Percentiles rank a stretch among this genome's conserved stretches.
Evolutionary conservation across 23 tunicate genomes (phyloP).

Genomic region (Ascidia mentula): DNA sequence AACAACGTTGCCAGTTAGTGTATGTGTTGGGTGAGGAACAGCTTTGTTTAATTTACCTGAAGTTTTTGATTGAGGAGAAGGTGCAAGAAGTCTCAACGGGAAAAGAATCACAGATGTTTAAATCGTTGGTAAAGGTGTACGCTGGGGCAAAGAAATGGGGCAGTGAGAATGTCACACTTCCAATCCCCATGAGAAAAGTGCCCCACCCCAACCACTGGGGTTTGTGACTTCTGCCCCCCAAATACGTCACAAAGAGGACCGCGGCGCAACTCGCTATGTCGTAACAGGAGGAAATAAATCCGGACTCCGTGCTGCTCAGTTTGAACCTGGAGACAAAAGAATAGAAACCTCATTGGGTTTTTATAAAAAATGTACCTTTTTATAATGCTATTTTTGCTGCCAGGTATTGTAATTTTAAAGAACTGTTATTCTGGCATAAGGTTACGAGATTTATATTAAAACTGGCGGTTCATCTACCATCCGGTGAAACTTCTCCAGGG

Average conservation of each 20-base stretch:
- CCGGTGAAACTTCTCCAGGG: too few species aligned
- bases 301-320: slow-evolving; percentile 77
- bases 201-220: slow-evolving; percentile 94
- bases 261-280: slow-evolving; percentile 61
- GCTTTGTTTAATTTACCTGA: too few species aligned
- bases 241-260: slow-evolving; percentile 63
- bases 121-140: slow-evolving; percentile 22
- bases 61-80: slow-evolving; percentile 27
- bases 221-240: slow-evolving; percentile 75
- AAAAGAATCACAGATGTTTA: slow-evolving; percentile 30
- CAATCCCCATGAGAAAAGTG: slow-evolving; percentile 60
- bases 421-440: too few species aligned
- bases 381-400: too few species aligned
- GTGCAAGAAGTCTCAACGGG: slow-evolving; percentile 15
- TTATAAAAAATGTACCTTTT: too few species aligned
- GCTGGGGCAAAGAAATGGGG: slow-evolving; percentile 80
- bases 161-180: slow-evolving; percentile 57
- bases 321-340: slow-evolving; percentile 81
- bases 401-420: too few species aligned
- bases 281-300: slow-evolving; percentile 64
- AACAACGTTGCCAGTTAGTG: too few species aligned
- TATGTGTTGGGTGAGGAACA: too few species aligned
- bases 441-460: too few species aligned
- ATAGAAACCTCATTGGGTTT: too few species aligned
- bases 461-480: too few species aligned